These are phyloP conservation scores for Hippasteria phrygiana DNA, from an alignment of 53 echinoderm and acorn worm species.

Conservation along the genomic window DNA sequence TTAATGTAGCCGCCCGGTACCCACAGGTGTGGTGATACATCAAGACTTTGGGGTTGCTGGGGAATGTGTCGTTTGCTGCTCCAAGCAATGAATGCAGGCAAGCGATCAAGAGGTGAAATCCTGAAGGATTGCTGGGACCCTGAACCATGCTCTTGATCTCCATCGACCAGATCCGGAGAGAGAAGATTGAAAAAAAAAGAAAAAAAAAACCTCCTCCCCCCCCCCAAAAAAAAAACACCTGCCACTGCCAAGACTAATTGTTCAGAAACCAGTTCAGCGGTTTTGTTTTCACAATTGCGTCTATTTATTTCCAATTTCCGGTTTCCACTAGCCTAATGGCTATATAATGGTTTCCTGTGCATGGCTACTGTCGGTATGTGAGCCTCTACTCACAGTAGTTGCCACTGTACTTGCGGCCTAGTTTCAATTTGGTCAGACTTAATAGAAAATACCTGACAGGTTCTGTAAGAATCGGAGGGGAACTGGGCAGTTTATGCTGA, in stretches of 20 bases:
- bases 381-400: neutral
- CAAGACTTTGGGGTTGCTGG: slow-evolving; percentile 1
- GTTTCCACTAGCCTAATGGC: slow-evolving; percentile 21
- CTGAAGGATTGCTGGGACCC: neutral
- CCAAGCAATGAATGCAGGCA: neutral
- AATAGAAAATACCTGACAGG: no score
- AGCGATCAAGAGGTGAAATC: slow-evolving; percentile 2
- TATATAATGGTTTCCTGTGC: slow-evolving; percentile 36
- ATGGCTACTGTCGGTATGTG: neutral
- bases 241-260: neutral
- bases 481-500: no score
- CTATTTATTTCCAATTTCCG: slow-evolving; percentile 41
- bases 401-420: neutral
- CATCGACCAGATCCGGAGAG: no score
- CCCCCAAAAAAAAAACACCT: no score
- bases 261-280: slow-evolving; percentile 7
- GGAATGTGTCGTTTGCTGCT: neutral
- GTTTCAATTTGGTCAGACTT: neutral
- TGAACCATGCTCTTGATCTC: slow-evolving; percentile 4
- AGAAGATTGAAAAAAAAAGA: no score
- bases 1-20: no score
- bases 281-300: slow-evolving; percentile 16
- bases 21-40: slow-evolving; percentile 43
- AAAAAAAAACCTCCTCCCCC: neutral
- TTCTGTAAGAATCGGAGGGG: no score